Evolutionary conservation across 2,888 invertebrate genomes (phyloP).

Genomic region (Oscheius sp.): DNA sequence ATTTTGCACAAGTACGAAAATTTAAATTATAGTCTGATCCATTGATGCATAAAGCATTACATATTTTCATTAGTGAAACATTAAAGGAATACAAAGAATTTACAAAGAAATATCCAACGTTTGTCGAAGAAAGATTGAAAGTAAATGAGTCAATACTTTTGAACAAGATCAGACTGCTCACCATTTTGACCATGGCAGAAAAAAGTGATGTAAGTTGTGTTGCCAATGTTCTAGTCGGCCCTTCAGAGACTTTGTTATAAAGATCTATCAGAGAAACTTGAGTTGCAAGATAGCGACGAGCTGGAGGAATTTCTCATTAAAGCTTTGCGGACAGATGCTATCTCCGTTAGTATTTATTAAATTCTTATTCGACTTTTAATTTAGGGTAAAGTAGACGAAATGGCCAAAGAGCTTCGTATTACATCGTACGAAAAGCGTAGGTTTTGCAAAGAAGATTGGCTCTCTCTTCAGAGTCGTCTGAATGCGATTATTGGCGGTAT

Average conservation of each 20-base stretch:
- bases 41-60: constrained; percentile 58
- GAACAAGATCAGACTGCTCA: constrained; percentile 91
- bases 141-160: constrained; percentile 58
- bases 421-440: constrained; percentile 61
- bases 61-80: constrained; percentile 60
- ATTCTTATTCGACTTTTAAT: constrained; percentile 26
- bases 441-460: constrained; percentile 65
- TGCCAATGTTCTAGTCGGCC: background rate
- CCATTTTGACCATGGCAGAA: constrained; percentile 97
- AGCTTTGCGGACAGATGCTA: constrained; percentile 73
- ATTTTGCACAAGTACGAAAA: background rate
- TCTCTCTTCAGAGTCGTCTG: constrained; percentile 52
- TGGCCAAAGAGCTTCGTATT: constrained; percentile 54
- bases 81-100: constrained; percentile 44
- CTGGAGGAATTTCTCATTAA: constrained; percentile 97
- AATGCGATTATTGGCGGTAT: constrained; percentile 54
- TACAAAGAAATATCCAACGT: constrained; percentile 78
- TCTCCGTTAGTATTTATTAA: constrained; percentile 50
- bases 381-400: constrained; percentile 69
- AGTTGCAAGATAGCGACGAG: constrained; percentile 81
- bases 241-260: constrained; percentile 86
- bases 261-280: constrained; percentile 85
- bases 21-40: constrained; percentile 49
- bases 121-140: constrained; percentile 78
- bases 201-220: constrained; percentile 76